These are phyloP conservation scores for Ageneiosus marmoratus DNA, from an alignment of 2,113 vertebrate genomes.

Conservation along the genomic window DNA sequence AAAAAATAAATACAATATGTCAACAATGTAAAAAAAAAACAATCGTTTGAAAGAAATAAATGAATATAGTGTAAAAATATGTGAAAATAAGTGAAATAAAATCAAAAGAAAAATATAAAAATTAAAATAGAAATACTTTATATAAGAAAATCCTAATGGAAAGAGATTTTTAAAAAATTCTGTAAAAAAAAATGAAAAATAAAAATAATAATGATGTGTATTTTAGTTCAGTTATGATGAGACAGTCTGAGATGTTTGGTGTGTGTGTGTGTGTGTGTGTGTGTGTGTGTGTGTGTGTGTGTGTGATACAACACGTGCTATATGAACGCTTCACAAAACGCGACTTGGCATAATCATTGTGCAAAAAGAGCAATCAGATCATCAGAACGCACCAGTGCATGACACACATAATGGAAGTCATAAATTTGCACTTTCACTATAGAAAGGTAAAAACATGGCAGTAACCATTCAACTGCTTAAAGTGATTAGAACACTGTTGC, in stretches of 20 bases:
- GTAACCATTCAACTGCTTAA: slow-evolving; percentile 10
- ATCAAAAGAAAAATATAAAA: no score
- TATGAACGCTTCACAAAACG: neutral
- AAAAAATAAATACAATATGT: no score
- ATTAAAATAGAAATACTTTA: no score
- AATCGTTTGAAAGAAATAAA: no score
- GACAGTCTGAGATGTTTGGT: neutral
- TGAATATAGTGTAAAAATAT: no score
- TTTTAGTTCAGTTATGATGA: neutral
- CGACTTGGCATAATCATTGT: neutral
- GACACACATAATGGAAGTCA: neutral
- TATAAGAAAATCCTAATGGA: no score
- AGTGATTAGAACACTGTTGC: slow-evolving; percentile 18
- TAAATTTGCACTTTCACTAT: neutral
- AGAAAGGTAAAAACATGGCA: neutral
- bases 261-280: no score
- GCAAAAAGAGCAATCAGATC: slow-evolving; percentile 8
- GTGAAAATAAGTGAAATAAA: no score
- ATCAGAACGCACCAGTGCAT: neutral
- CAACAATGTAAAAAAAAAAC: no score
- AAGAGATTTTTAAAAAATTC: no score
- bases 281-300: neutral
- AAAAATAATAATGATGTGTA: no score
- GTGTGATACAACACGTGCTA: neutral
- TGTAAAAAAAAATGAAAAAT: no score